Base-by-base conservation (phyloP, 2,113 vertebrate species). In the Aegithalos caudatus region DNA sequence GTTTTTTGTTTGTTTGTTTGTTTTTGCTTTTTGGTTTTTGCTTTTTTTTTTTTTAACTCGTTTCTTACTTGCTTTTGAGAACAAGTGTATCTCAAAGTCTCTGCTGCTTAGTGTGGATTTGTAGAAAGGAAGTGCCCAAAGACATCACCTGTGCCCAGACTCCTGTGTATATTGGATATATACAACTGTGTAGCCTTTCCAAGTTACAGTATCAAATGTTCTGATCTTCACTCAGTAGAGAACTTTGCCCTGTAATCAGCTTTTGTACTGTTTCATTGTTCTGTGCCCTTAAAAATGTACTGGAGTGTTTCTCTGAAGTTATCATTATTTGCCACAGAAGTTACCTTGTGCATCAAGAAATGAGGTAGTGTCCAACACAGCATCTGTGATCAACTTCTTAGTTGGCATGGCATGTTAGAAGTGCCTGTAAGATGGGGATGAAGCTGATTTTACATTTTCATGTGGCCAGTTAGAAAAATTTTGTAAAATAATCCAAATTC, bases 31-130 rank as follows among this genome's bases (percentile, higher is more conserved):
- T n/a, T n/a, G n/a, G n/a, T n/a, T n/a, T n/a, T n/a, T n/a, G n/a
- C 35, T 58, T 85, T 64, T 14, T 58, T 83, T 64, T 16, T 58
- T 83, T 83, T 85, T 69, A 27, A 7, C 16, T 81, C 35, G 5
- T 64, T 90, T 81, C 54, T 94, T 90, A 11, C 27, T 67, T 64
- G 7, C 11, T 81, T 96, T 86, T 84, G 69, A 60, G 48, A 86
- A 20, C 14, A 72, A 40, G 20, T 28, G 6, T 31, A 24, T 88
- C 37, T 71, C 35, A 14, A 35, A 57, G 38, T 35, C 40, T 78
- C 80, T 77, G 10, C 29, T 81, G 11, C 33, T 81, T 70, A 54
- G 29, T 5, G 8, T 37, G 21, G 19, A 73, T 56, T 2, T 80
- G n/a, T 45, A 66, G 42, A 83, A 89, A 66, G 50, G 23, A 48